Evolutionary conservation across 1,140 invertebrate genomes (phyloP).

Genomic region (Drosophila biarmipes): DNA sequence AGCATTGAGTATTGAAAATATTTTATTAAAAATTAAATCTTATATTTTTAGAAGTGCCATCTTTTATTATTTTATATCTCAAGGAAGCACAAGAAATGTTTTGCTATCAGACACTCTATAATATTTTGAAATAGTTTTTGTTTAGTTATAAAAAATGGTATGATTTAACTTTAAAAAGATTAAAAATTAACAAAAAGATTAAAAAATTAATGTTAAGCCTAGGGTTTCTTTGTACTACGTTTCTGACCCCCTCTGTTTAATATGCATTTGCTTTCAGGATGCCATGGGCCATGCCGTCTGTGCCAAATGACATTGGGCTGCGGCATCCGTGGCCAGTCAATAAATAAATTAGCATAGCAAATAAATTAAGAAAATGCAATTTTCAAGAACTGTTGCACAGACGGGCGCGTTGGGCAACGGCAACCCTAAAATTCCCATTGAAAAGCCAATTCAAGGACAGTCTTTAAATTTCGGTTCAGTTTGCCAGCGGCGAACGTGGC

Average conservation of each 20-base stretch:
- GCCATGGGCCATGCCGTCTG: constrained; percentile 12
- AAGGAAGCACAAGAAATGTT: no score
- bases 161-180: no score
- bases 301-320: constrained; percentile 24
- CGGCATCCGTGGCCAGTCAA: constrained; percentile 53
- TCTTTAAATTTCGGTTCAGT: constrained; percentile 29
- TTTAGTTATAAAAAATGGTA: no score
- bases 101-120: not conserved
- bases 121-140: no score
- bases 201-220: not conserved
- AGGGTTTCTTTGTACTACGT: not conserved
- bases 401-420: not conserved
- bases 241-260: not conserved
- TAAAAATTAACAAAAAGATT: not conserved
- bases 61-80: no score
- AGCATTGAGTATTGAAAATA: not conserved
- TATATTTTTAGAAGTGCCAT: no score
- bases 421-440: constrained; percentile 14
- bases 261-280: constrained; percentile 9
- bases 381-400: constrained; percentile 72
- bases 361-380: constrained; percentile 83
- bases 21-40: no score
- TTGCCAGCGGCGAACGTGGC: not conserved
- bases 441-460: constrained; percentile 48
- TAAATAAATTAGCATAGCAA: constrained; percentile 82